Base-by-base conservation (phyloP, 2,113 vertebrate genomes). In the Oceanites oceanicus region DNA sequence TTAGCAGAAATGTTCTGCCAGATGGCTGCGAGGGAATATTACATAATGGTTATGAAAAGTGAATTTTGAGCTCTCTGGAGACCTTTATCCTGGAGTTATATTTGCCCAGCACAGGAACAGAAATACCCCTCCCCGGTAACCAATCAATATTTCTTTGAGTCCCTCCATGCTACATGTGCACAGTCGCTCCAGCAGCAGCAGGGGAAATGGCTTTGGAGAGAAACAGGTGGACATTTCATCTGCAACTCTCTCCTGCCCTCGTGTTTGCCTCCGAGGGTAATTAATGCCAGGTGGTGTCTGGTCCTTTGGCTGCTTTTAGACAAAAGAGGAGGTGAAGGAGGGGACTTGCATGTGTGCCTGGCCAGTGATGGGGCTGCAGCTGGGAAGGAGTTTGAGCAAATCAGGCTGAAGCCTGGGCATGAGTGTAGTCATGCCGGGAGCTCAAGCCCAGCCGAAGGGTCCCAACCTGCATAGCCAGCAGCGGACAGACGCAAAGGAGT, bases 1-100 rank as follows among this genome's bases (percentile, higher is more conserved):
- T 94, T 95, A 94, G 72, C 45, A 91, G 65, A 89, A 96, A 81
- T 73, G 34, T 92, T 88, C 73, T 85, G 86, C 80, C 77, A 90
- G 87, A 58, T 3, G 7, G n/a, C 66, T 94, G 86, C 66, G 92
- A 81, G 70, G 15, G 25, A 89, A 89, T 92, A 94, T 95, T 88
- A 84, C 40, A 86, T 81, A 96, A 92, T 29, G 11, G 56, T 61
- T 86, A 92, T 34, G 59, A 93, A 92, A 96, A 94, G 61, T 59
- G 53, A 85, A 87, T 94, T 81, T 92, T 92, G 70, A 89, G 38
- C 70, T 87, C 90, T 90, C 76, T 50, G n/a, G 52, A 68, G 86
- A 75, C 52, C 22, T 86, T 91, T 47, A 68, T 81, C 42, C 34
- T 7, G 0, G 52, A 53, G 25, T 71, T 81, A 32, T 32, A 81